Conservation (phyloP, 2,888 invertebrate species). For the Endomychus coccineus region DNA sequence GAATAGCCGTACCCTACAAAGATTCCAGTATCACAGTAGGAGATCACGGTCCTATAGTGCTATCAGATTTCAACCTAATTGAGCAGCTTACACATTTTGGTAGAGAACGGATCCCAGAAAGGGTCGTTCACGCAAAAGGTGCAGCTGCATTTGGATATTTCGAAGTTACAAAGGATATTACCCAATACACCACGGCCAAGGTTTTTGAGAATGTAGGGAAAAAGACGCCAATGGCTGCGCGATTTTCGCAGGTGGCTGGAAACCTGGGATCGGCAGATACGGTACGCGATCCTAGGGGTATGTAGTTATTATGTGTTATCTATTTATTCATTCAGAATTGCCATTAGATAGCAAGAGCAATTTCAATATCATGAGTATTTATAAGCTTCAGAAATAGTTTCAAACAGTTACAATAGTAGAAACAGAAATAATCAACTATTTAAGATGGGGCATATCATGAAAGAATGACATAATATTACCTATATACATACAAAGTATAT, state of each 20-base stretch:
- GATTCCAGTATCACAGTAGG: conserved; percentile 69
- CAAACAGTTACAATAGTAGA: too few relatives aligned
- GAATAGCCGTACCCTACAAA: conserved; percentile 2
- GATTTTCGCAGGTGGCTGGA: conserved; percentile 78
- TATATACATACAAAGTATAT: too few relatives aligned
- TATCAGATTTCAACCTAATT: conserved; percentile 71
- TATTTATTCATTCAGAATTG: too few relatives aligned
- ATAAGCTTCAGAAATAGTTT: too few relatives aligned
- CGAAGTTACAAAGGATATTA: conserved; percentile 71
- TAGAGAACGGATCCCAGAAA: conserved; percentile 85
- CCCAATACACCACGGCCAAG: conserved; percentile 66
- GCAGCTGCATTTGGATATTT: conserved; percentile 78
- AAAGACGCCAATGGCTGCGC: conserved; percentile 64
- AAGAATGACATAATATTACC: too few relatives aligned
- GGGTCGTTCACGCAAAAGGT: conserved; percentile 91
- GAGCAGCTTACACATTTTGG: conserved; percentile 73
- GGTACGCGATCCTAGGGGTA: conserved; percentile 68
- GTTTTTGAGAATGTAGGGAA: conserved; percentile 71
- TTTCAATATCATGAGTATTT: too few relatives aligned
- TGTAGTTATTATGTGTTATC: too few relatives aligned
- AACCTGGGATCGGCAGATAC: conserved; percentile 85
- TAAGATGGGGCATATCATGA: too few relatives aligned
- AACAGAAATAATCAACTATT: too few relatives aligned
- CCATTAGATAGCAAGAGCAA: too few relatives aligned
- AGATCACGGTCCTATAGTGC: conserved; percentile 70